These are phyloP conservation scores for Pogonomyrmex barbatus DNA, from an alignment of 1,140 invertebrate genomes.

Conservation along the genomic window DNA sequence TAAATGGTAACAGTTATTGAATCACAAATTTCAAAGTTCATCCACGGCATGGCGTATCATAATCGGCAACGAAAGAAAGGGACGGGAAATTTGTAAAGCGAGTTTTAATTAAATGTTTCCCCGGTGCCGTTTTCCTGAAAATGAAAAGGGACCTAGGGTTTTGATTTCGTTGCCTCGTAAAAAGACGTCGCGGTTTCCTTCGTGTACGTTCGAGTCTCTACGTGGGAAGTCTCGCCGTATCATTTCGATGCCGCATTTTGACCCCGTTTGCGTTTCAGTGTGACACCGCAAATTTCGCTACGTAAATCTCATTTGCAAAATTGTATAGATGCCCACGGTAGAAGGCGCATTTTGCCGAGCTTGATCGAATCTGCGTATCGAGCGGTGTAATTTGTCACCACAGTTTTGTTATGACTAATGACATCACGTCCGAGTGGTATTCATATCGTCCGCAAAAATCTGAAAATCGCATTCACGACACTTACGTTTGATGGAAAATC, in stretches of 20 bases:
- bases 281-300: neutral
- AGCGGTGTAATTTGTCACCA: neutral
- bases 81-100: neutral
- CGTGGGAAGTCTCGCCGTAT: neutral
- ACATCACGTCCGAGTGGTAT: neutral
- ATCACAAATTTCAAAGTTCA: slow-evolving; percentile 23
- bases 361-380: neutral
- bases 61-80: neutral
- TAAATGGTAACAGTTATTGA: slow-evolving; percentile 6
- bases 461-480: neutral
- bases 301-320: slow-evolving; percentile 20
- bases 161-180: neutral
- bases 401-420: neutral
- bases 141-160: neutral
- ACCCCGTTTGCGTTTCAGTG: neutral
- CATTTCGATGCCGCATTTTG: neutral
- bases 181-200: neutral
- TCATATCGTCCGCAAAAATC: neutral
- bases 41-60: no score
- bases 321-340: neutral
- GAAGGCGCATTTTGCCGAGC: neutral
- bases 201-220: neutral
- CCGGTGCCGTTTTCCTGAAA: neutral
- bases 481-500: neutral
- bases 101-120: slow-evolving; percentile 25